Conservation (phyloP, 2,888 invertebrate species). For the Pollenia labialis region DNA sequence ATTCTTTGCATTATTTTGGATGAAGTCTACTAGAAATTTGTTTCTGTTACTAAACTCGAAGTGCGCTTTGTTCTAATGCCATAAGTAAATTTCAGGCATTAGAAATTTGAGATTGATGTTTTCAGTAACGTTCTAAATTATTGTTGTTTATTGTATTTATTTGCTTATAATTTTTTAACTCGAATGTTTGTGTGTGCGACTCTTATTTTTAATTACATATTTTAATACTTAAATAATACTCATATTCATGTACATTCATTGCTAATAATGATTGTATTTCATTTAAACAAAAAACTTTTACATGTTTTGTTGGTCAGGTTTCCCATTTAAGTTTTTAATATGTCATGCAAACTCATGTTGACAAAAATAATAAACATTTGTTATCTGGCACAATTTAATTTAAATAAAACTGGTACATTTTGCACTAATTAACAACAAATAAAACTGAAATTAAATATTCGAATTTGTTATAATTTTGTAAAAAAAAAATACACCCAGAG, state of each 20-base stretch:
- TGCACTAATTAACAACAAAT: conserved; percentile 30
- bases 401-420: conserved; percentile 1
- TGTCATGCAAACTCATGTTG: conserved; percentile 17
- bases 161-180: background rate
- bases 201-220: conserved; percentile 39
- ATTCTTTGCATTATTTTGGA: too few species aligned
- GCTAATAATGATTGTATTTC: background rate
- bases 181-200: conserved; percentile 3
- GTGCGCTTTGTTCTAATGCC: background rate
- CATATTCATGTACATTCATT: background rate
- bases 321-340: background rate
- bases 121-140: background rate
- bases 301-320: conserved; percentile 11
- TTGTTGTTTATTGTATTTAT: background rate
- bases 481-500: too few species aligned
- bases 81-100: background rate
- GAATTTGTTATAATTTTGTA: background rate
- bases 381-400: conserved; percentile 16
- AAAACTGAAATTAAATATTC: conserved; percentile 22
- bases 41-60: too few species aligned
- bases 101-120: conserved; percentile 1
- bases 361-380: conserved; percentile 2
- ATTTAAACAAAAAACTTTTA: conserved; percentile 5
- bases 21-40: too few species aligned
- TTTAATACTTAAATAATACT: conserved; percentile 27